A percentile compares a stretch with the other conserved stretches of the same genome.
Evolutionary conservation across 2,113 vertebrate species (phyloP).

Genomic region (Proterorhinus semilunaris): DNA sequence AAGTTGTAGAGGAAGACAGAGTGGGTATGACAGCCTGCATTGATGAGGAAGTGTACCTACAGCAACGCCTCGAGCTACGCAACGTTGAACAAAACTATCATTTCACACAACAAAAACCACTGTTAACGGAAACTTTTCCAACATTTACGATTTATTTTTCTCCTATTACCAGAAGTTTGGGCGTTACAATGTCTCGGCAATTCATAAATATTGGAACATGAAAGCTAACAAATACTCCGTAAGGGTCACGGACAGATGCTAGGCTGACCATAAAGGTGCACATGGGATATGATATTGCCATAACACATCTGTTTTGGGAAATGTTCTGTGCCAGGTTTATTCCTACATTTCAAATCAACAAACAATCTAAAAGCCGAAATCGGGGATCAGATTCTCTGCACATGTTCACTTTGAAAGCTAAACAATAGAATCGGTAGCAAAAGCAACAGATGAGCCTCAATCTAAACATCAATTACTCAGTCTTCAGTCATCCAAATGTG

Average conservation of each 20-base stretch:
- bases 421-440: no score
- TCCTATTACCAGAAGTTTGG: neutral
- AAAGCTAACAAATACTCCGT: neutral
- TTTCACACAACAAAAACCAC: conserved; percentile 4
- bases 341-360: no score
- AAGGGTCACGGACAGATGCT: neutral
- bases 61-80: conserved; percentile 13
- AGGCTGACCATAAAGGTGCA: neutral
- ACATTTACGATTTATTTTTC: neutral
- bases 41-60: conserved; percentile 11
- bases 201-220: neutral
- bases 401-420: no score
- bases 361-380: no score
- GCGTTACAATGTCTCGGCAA: neutral
- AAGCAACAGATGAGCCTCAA: no score
- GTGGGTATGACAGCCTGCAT: neutral
- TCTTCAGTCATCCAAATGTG: no score
- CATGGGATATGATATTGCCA: neutral
- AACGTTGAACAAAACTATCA: neutral
- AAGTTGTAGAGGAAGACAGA: conserved; percentile 17
- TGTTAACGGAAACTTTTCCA: neutral
- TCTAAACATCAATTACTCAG: no score
- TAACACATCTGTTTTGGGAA: neutral
- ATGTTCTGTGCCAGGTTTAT: neutral
- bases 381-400: no score